Base-by-base conservation (phyloP, 2,113 vertebrate species). In the Machaerirhynchus nigripectus region DNA sequence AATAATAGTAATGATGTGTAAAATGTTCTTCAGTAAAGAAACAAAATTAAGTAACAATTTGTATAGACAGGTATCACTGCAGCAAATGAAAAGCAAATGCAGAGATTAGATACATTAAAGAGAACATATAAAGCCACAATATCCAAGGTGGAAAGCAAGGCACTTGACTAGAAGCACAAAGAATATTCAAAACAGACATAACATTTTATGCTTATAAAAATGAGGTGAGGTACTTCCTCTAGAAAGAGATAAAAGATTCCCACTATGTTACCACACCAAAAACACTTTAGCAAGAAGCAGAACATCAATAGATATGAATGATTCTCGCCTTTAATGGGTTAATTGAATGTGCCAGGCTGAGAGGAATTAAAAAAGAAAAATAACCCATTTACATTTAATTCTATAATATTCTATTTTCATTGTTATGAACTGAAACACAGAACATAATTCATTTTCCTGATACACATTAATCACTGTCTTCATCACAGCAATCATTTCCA, bases 301-400 rank as follows among this genome's bases (percentile, higher is more conserved):
- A 92, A 75, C 70, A 71, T 20, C 65, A 85, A 78, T 30, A 83
- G 52, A 27, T 71, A 33, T 7, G 24, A 92, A 92, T 24, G 42
- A 82, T 91, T 92, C 78, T 92, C 44, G 85, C 82, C 85, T 92
- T 87, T 82, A 87, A 88, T 21, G 56, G 65, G 35, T 90, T 84
- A 92, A 75, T 44, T 87, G 39, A 95, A 92, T 90, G 85, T 67
- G 56, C 47, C 74, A 93, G 52, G 65, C 82, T 90, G 82, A 95
- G 60, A 87, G 33, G 82, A 87, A 85, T 82, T 93, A n/a, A 87
- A 94, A 89, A 77, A 74, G 30, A 81, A 33, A 76, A 91, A 81
- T 5, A 90, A 87, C 12, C 7, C 22, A 70, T 67, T 50, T 79
- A 82, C 35, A 59, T 90, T 87, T 63, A 63, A 50, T 75, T 57